Evolutionary conservation across 2,888 invertebrate species (phyloP), one percentile per base, ranked within the genome.

Genomic region (Dermolepida albohirtum): DNA sequence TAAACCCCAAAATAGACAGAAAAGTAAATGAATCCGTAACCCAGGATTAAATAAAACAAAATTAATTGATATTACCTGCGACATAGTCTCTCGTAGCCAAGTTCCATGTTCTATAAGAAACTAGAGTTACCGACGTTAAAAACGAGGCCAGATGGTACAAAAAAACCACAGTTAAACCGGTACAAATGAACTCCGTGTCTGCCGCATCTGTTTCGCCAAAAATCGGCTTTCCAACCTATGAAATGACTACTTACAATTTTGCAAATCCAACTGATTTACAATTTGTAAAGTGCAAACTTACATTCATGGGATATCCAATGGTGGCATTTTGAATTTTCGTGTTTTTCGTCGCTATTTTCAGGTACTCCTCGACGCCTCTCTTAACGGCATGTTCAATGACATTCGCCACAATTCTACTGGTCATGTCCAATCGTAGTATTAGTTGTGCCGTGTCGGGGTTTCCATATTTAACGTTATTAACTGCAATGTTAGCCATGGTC

Each of bases 91-190:
- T 64, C 14, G 65, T 34, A 2, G 69, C 55, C 16, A 71, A 8
- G 11, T 70, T 67, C 29, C 49, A 49, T 17, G 47, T 51, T 39
- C 69, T 64, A 40, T 73, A 55, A 1, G 64, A 68, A 14, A 71
- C 59, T 34, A 73, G 57, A 5, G 68, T 66, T 12, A 67, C 44
- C n/a, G 70, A 65, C 7, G 70, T 64, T 57, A 71, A 51, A 59
- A 71, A 70, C 5, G 71, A 69, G 16, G 71, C 69, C n/a, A 66
- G 41, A 50, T 73, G 69, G 41, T 70, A 73, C 16, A 67, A 54
- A 12, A 73, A 65, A 1, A 63, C 63, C 43, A 72, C 41, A 1
- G 63, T 65, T 22, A 73, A 44, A 44, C 70, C 73, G 4, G 66
- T 67, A 27, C 70, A 57, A 66, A 73, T 70, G 39, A 65, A 70